phyloP scores from a whole-genome alignment of 2,888 invertebrate genomes.

The Acanthosepion pharaonis region DNA sequence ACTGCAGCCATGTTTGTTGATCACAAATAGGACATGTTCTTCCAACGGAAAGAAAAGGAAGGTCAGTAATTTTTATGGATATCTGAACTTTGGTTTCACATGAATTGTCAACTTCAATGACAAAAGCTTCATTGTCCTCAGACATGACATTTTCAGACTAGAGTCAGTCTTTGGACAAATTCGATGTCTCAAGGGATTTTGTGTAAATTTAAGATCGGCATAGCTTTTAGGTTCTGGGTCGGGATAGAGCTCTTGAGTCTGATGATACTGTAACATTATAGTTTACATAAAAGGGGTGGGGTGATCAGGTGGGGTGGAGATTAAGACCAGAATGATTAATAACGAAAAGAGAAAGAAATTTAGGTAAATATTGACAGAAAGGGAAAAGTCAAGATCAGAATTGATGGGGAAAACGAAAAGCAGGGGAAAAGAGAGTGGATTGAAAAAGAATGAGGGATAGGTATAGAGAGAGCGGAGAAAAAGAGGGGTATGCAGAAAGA shows the following conservation, averaged over 20 bases:
- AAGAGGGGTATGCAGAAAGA: too few species aligned
- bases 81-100: neutral
- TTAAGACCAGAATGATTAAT: neutral
- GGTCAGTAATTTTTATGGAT: neutral
- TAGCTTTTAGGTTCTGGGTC: neutral
- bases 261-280: neutral
- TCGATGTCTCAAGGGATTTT: neutral
- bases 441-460: neutral
- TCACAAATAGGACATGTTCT: neutral
- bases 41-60: neutral
- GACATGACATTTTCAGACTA: neutral
- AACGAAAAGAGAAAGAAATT: neutral
- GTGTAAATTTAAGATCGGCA: neutral
- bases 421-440: neutral
- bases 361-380: neutral
- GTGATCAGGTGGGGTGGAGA: neutral
- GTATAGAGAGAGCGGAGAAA: neutral
- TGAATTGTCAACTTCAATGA: neutral
- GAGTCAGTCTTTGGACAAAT: neutral
- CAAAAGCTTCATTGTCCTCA: neutral
- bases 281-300: neutral
- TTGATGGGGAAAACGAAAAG: neutral
- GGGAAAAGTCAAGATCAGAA: neutral
- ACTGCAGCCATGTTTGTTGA: neutral
- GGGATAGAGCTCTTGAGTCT: neutral